Base-by-base conservation (phyloP, 1,140 invertebrate genomes). In the Plodia interpunctella region DNA sequence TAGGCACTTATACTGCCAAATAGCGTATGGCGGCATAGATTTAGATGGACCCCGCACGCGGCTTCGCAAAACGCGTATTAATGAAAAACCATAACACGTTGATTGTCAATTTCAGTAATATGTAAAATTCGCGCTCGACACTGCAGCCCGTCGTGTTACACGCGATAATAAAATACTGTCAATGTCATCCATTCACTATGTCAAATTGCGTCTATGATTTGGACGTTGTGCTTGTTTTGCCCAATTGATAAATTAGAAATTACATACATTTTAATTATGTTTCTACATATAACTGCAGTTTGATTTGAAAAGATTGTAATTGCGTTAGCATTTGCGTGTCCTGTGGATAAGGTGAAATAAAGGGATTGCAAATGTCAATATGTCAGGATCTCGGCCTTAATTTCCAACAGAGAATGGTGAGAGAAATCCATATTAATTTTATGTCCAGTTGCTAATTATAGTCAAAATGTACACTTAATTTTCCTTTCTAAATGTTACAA, bases 361-460 rank as follows among this genome's bases (percentile, higher is more conserved):
- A 77, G 77, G 74, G 81, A 85, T 88, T 88, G 83, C 87, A 87
- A 89, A 89, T 89, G 87, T 89, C 87, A 89, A 89, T 89, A 89
- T 89, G 87, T 88, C 87, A 88, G 85, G 87, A 89, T 85, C 83
- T 89, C 77, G 85, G 87, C 78, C 87, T 89, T 89, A 89, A 88
- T 76, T 89, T 89, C 87, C 87, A 89, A 86, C 87, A 89, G 82
- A 89, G 87, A 89, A 89, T 89, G 87, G 87, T 88, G 70, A 82
- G 81, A 67, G 65, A 72, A 76, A 60, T 68, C 55, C 56, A 66
- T 70, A 44, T 55, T 58, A 66, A 63, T 60, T 63, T 15, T 49
- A 59, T 59, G 20, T 63, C 15, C 66, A 55, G 55, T 30, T 70
- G 57, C 58, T 58, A 57, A 60, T 60, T 65, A 20, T 52, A 62